Evolutionary conservation across 2,888 invertebrate species (phyloP), one percentile per base, ranked within the genome.

Genomic region (Orthosia cruda): DNA sequence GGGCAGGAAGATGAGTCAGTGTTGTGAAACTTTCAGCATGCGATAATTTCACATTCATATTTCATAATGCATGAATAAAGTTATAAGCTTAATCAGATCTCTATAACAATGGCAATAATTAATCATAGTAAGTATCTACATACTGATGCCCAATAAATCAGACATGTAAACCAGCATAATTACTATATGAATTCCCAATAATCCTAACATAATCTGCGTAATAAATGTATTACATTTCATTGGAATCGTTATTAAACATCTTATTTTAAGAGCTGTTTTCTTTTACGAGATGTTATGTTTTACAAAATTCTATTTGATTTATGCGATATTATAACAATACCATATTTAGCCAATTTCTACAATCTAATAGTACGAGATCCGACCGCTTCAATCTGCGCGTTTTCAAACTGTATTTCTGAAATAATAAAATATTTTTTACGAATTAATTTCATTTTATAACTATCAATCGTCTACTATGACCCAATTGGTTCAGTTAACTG

Each of bases 211-310:
- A 66, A 72, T 65, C 20, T 55, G 47, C 57, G 57, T 78, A 55
- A 83, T 69, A 69, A 83, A 83, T 78, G 63, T 80, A 59, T 52
- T 40, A 61, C 49, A 78, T 55, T 49, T 50, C 62, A 69, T 66
- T 40, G 69, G 67, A 63, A 50, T 72, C 59, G 45, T 69, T 62
- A n/a, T n/a, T n/a, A n/a, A n/a, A n/a, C n/a, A n/a, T n/a, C n/a
- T n/a, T n/a, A n/a, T n/a, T n/a, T n/a, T n/a, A n/a, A n/a, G n/a
- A n/a, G n/a, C n/a, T 70, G 50, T 78, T 63, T 52, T 79, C 59
- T 61, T 55, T 54, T 26, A 54, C 52, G 7, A 78, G 49, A 20
- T 49, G 32, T 70, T 71, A 61, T 70, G 9, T 78, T 57, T 55
- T 32, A 32, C 47, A 71, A 74, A 74, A 79, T 65, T 57, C 1